These are phyloP conservation scores for Drosophila flavopinicola DNA, from an alignment of 2,888 invertebrate species.

Conservation along the genomic window DNA sequence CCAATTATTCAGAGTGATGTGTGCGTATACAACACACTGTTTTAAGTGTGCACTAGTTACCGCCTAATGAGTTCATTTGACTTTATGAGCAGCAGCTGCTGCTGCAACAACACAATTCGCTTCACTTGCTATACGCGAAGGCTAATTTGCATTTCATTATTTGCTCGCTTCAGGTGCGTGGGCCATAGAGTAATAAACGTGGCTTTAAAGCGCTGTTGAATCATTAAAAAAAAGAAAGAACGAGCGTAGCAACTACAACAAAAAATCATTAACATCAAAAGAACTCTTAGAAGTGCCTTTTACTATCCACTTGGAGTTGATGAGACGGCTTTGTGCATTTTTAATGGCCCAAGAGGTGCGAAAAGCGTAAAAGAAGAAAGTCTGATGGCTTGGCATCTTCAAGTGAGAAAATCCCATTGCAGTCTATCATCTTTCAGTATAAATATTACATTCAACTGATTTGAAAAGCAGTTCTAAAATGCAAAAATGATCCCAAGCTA, in stretches of 20 bases:
- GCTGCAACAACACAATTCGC: slow-evolving; percentile 14
- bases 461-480: no score
- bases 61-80: slow-evolving; percentile 65
- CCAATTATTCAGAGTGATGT: slow-evolving; percentile 70
- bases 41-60: slow-evolving; percentile 17
- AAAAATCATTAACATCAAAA: slow-evolving; percentile 29
- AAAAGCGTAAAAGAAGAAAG: background rate
- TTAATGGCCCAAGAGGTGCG: background rate
- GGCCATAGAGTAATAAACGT: slow-evolving; percentile 24
- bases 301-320: slow-evolving; percentile 10
- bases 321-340: slow-evolving; percentile 8
- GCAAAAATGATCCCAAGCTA: no score
- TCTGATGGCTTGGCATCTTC: background rate
- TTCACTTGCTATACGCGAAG: slow-evolving; percentile 15
- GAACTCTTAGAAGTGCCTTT: slow-evolving; percentile 1
- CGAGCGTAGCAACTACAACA: background rate
- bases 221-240: slow-evolving; percentile 37
- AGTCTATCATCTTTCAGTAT: background rate
- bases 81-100: slow-evolving; percentile 52
- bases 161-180: slow-evolving; percentile 43
- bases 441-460: background rate
- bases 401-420: background rate
- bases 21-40: slow-evolving; percentile 5
- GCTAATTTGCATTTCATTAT: slow-evolving; percentile 72
- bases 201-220: slow-evolving; percentile 32